phyloP scores from a whole-genome alignment of 2,888 invertebrate genomes.

The Ganaspis brasiliensis region DNA sequence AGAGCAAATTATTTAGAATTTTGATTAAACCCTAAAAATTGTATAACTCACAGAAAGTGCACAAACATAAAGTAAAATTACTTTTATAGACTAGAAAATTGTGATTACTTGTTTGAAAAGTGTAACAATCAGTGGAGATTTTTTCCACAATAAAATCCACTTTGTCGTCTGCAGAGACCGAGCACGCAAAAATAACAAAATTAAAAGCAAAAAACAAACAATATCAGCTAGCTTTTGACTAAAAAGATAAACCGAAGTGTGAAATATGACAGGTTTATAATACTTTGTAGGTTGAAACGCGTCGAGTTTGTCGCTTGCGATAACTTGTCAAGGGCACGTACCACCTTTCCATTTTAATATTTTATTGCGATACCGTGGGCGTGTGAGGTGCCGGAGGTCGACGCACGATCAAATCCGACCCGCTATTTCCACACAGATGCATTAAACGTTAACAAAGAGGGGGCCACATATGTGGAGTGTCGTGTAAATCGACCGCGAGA shows the following conservation, averaged over 20 bases:
- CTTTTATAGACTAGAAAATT: too few relatives aligned
- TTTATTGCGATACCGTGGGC: slow-evolving; percentile 24
- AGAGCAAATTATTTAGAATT: too few relatives aligned
- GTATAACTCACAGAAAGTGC: too few relatives aligned
- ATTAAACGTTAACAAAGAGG: slow-evolving; percentile 19
- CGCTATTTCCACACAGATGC: neutral
- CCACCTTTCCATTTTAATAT: slow-evolving; percentile 30
- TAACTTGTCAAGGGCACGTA: slow-evolving; percentile 31
- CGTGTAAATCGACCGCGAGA: slow-evolving; percentile 26
- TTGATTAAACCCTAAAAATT: too few relatives aligned
- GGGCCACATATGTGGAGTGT: neutral
- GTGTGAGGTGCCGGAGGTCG: slow-evolving; percentile 27
- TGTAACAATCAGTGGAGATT: too few relatives aligned
- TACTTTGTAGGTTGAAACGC: neutral
- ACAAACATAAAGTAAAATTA: too few relatives aligned
- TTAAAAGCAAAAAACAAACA: neutral
- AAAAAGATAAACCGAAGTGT: neutral
- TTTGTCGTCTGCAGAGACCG: neutral
- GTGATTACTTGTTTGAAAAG: too few relatives aligned
- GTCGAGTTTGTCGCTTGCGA: slow-evolving; percentile 16
- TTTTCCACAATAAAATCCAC: slow-evolving; percentile 12
- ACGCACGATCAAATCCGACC: slow-evolving; percentile 18
- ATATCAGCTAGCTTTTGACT: neutral
- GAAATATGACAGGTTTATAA: neutral
- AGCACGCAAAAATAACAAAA: slow-evolving; percentile 5